A percentile compares a stretch with the other conserved stretches of the same genome.
Evolutionary conservation across 2,797 vertebrate genomes (phyloP).

Genomic region (Lemur catta): DNA sequence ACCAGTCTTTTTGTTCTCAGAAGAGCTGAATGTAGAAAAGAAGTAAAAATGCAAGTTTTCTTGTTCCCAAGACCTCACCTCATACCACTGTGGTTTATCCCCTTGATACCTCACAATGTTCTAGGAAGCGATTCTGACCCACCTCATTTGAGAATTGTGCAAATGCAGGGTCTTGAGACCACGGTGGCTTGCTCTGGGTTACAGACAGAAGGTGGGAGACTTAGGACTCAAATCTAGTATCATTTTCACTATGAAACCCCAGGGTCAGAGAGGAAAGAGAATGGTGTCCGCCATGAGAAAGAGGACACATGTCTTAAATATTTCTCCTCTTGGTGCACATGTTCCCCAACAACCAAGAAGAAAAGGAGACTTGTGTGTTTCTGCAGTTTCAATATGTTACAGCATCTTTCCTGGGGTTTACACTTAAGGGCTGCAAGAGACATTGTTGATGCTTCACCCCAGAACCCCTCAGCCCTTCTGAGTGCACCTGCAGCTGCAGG

Average conservation of each 20-base stretch:
- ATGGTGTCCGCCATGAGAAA: neutral
- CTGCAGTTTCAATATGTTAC: rapidly evolving
- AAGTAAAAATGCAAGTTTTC: neutral
- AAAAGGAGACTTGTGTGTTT: neutral
- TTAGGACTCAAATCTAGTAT: neutral
- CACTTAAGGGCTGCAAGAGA: neutral
- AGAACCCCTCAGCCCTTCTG: neutral
- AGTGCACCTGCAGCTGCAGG: neutral
- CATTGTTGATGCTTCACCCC: neutral
- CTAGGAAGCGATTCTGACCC: neutral
- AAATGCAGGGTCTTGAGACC: neutral
- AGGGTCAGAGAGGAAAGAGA: neutral
- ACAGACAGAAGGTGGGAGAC: neutral
- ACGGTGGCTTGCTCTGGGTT: neutral
- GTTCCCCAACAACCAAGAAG: neutral
- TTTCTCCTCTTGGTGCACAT: neutral
- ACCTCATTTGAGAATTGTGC: neutral
- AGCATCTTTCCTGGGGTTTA: neutral
- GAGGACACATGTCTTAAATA: neutral
- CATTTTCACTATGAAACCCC: neutral
- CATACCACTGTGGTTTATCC: neutral
- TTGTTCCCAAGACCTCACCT: neutral
- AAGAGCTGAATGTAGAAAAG: neutral
- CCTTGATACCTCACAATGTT: neutral
- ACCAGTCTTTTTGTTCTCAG: neutral